Percentiles rank a stretch among this genome's conserved stretches.
These are phyloP conservation scores for Balanococcus diminutus DNA, from an alignment of 2,888 invertebrate genomes.

Conservation along the genomic window DNA sequence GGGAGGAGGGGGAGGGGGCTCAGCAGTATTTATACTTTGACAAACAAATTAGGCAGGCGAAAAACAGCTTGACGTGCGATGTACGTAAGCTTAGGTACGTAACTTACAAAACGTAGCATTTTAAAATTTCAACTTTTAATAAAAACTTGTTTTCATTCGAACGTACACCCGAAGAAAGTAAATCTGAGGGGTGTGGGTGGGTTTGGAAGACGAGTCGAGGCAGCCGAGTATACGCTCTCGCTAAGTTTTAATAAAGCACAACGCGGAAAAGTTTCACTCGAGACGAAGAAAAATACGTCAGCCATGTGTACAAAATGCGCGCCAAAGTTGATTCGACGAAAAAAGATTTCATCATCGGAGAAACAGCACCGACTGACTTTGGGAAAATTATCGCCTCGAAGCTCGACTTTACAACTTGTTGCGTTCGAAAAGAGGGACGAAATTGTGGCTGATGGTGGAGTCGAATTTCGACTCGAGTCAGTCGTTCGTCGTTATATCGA, in stretches of 20 bases:
- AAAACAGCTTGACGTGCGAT: neutral
- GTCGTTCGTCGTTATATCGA: too few species aligned
- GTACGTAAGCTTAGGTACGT: neutral
- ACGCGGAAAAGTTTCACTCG: constrained; percentile 6
- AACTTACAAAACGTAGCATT: neutral
- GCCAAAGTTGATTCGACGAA: neutral
- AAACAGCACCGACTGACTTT: neutral
- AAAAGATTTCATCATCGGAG: neutral
- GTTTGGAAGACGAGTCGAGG: neutral
- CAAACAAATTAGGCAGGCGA: constrained; percentile 13
- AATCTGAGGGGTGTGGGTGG: neutral
- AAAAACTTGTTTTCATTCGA: constrained; percentile 10
- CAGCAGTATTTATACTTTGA: neutral
- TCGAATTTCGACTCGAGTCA: too few species aligned
- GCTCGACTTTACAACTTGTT: neutral
- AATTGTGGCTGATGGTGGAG: neutral
- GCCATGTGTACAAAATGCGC: constrained; percentile 2
- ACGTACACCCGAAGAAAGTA: neutral
- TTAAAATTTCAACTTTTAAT: constrained; percentile 34
- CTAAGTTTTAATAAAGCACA: constrained; percentile 29
- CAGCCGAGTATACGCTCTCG: neutral
- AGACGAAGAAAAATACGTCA: constrained; percentile 30
- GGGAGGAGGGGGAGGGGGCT: neutral
- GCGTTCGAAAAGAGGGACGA: neutral
- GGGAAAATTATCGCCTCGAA: neutral